These are phyloP conservation scores for Antedon bifida DNA, from an alignment of 35 echinoderm and acorn worm genomes.

Conservation along the genomic window DNA sequence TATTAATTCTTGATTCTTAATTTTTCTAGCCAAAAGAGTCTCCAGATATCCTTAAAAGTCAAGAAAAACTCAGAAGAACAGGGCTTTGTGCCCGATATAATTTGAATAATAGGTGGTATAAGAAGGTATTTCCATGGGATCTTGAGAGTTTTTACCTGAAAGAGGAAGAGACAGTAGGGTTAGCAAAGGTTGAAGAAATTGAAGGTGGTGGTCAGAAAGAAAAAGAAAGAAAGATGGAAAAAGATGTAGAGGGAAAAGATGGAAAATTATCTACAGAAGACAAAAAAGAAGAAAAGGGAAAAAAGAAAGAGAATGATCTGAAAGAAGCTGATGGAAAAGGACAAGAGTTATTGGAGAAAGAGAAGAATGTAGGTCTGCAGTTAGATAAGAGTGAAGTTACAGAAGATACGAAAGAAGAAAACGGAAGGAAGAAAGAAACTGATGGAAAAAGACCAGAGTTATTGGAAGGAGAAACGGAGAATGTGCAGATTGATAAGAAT, in stretches of 20 bases:
- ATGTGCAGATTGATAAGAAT: too few relatives aligned
- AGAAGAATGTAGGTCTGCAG: too few relatives aligned
- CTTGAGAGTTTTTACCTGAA: background rate
- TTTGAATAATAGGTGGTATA: background rate
- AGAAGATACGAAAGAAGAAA: conserved; percentile 4
- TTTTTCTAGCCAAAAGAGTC: background rate
- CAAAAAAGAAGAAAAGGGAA: background rate
- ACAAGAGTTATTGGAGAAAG: too few relatives aligned
- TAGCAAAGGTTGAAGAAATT: background rate
- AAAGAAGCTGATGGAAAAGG: too few relatives aligned
- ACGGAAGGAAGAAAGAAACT: background rate
- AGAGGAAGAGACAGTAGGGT: background rate
- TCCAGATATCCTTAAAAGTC: background rate
- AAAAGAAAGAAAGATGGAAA: background rate
- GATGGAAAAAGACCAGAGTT: too few relatives aligned
- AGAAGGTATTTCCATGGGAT: background rate
- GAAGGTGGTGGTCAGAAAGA: background rate
- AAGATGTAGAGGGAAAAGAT: background rate
- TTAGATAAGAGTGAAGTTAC: background rate
- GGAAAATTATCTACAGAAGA: background rate
- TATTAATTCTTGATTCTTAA: too few relatives aligned
- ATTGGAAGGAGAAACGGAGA: too few relatives aligned
- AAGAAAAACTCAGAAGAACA: background rate
- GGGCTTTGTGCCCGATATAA: background rate
- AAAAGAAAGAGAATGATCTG: background rate